Evolutionary conservation across 2,113 vertebrate genomes (phyloP), one percentile per base, ranked within the genome.

Genomic region (Bagarius yarrelli): DNA sequence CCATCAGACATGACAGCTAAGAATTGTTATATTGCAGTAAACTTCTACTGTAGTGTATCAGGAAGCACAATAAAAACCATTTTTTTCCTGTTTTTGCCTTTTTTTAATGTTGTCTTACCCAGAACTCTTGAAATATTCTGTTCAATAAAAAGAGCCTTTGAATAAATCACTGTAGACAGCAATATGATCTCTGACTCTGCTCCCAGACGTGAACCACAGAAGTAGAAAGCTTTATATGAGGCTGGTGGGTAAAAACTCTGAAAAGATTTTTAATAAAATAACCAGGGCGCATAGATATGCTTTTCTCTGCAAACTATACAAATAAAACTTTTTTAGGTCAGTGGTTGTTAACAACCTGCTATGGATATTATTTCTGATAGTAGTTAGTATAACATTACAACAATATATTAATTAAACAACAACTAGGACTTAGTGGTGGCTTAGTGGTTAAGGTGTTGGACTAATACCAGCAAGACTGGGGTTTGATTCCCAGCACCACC

Each of bases 61-160:
- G 69, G 8, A 52, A 53, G 8, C 0, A 8, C 8, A 19, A 30
- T 8, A 71, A 25, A 47, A 67, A 25, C 25, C 18, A 12, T 50
- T 8, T 30, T n/a, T 8, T 53, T 13, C 50, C 50, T 52, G n/a
- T 30, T 71, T 8, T 30, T 71, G 25, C 47, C 19, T 16, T 52
- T 19, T 25, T 27, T 52, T 40, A 71, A 71, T 71, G 44, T 15
- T 30, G 47, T 30, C 69, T 12, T 71, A 71, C 30, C 50, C 18
- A 32, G 50, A 55, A 19, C 15, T 73, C 69, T 25, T 30, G 16
- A 52, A 71, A 52, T 71, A 52, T 71, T 47, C 47, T 27, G 69
- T 71, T 71, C 69, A 71, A 71, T 71, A 71, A 71, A 71, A 52
- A 71, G 67, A 52, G 16, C 47, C 25, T 71, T 52, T 19, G 47